Evolutionary conservation across 2,797 vertebrate species (phyloP), one percentile per base, ranked within the genome.

Genomic region (Acanthopagrus latus): DNA sequence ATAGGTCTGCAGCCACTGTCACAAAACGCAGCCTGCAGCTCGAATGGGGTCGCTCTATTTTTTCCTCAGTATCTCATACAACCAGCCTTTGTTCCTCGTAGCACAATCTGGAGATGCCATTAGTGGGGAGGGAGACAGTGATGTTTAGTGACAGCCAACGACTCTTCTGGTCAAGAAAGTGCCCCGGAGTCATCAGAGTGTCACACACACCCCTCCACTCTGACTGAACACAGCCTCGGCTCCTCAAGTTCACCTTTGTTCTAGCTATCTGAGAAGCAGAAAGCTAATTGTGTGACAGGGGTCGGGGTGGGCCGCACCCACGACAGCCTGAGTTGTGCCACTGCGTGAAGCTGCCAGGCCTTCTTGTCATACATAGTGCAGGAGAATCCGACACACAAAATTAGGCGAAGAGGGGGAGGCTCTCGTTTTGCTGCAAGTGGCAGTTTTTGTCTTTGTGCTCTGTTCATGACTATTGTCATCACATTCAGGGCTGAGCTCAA

Each of bases 91-190:
- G 91, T 94, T 92, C 91, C 92, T 94, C 82, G 87, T 88, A 87
- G 90, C 86, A 74, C 92, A 93, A 92, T 94, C 94, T 92, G 93
- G 91, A 93, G 91, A 94, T 90, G 91, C 93, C 94, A 95, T 96
- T 95, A 96, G 94, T 89, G 86, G 85, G 47, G 62, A 80, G 63
- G 85, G 72, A 91, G 95, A 95, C 92, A 87, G 87, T 95, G 94
- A 95, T 95, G 92, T 89, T 92, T 90, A 91, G 91, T 95, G 95
- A 96, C 95, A 95, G 92, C 88, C 84, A 84, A 91, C 66, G 89
- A 94, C 90, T 89, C 87, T 84, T 91, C 88, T 84, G 94, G 94
- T 93, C 93, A 93, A 91, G 89, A 92, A 88, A 87, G 88, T 82
- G 84, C 90, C 95, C 93, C 44, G 11, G 66, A 95, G 95, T 91